Evolutionary conservation across 2,113 vertebrate genomes (phyloP).

Genomic region (Muntiacus muntjak): DNA sequence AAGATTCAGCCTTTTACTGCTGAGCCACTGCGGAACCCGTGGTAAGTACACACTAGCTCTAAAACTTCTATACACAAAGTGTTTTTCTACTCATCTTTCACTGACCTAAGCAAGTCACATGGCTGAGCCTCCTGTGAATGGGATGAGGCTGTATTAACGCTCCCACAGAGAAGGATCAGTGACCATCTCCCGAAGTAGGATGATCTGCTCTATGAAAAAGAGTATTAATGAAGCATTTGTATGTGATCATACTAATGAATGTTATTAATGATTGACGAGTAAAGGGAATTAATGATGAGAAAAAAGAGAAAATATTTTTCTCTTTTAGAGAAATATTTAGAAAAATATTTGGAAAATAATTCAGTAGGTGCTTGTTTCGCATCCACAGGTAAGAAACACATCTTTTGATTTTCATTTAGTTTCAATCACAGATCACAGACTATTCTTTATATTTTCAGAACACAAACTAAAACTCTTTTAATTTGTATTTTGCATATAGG

Average conservation of each 20-base stretch:
- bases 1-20: neutral
- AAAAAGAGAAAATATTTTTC: conserved; percentile 20
- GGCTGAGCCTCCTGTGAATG: neutral
- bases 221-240: neutral
- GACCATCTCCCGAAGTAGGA: neutral
- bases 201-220: neutral
- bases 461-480: neutral
- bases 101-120: neutral
- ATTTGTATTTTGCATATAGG: neutral
- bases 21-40: neutral
- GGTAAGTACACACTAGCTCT: neutral
- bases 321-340: too few species aligned
- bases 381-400: neutral
- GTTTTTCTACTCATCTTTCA: neutral
- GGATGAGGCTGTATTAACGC: neutral
- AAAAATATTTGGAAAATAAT: neutral
- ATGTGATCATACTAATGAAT: neutral
- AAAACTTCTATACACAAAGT: neutral
- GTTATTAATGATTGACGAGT: neutral
- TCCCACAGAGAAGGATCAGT: neutral
- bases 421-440: neutral
- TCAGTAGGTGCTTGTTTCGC: neutral
- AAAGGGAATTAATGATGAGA: neutral
- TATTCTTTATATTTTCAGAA: conserved; percentile 8
- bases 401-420: neutral